Percentiles rank a stretch among this genome's conserved stretches.
These are phyloP conservation scores for Diadumene lineata DNA, from an alignment of 92 coral and sea anemone species.

Conservation along the genomic window DNA sequence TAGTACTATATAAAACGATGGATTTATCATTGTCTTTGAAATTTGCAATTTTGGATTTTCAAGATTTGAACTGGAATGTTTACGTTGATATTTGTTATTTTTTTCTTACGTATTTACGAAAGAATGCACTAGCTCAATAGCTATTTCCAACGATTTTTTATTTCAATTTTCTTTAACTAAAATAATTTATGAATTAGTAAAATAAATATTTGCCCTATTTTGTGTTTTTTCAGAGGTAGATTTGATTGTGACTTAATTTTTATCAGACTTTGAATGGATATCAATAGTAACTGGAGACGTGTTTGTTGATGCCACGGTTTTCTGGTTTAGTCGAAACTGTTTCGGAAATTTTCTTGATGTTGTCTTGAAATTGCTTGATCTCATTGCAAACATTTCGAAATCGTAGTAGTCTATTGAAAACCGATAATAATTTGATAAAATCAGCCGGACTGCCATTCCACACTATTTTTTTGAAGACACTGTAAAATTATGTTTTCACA, in stretches of 20 bases:
- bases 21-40: background rate
- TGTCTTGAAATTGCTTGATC: no score
- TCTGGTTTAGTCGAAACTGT: background rate
- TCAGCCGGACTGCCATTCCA: no score
- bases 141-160: background rate
- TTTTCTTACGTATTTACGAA: slow-evolving; percentile 15
- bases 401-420: no score
- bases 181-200: background rate
- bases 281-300: no score
- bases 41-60: background rate
- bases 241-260: no score
- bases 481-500: no score
- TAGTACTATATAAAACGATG: background rate
- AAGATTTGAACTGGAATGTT: background rate
- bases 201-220: no score
- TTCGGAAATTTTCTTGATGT: background rate
- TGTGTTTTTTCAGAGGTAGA: no score
- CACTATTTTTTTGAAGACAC: no score
- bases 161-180: background rate
- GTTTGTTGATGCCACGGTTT: background rate
- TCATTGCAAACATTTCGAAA: background rate
- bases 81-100: background rate
- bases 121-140: slow-evolving; percentile 3
- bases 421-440: no score
- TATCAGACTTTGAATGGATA: no score